Evolutionary conservation across 1,140 invertebrate species (phyloP).

Genomic region (Eupristina koningsbergeri): DNA sequence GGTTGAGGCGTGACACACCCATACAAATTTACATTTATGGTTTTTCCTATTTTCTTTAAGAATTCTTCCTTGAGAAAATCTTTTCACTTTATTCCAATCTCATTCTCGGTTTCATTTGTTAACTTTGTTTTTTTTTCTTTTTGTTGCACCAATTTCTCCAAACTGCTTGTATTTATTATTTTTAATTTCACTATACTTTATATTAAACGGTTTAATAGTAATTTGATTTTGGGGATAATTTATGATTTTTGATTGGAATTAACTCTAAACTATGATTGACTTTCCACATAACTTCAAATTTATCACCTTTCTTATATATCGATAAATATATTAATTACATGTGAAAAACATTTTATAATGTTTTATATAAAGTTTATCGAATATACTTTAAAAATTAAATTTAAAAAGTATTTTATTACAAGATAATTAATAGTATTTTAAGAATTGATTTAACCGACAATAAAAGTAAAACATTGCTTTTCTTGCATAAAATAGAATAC

Average conservation of each 20-base stretch:
- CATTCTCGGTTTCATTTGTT: not conserved
- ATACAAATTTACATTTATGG: slow-evolving; percentile 32
- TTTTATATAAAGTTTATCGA: not conserved
- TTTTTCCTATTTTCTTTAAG: not conserved
- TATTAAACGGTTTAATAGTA: not conserved
- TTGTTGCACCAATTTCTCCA: too few relatives aligned
- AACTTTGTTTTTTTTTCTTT: too few relatives aligned
- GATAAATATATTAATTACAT: too few relatives aligned
- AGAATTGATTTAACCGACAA: too few relatives aligned
- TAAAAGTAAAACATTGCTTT: too few relatives aligned
- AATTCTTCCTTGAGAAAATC: not conserved
- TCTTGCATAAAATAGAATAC: too few relatives aligned
- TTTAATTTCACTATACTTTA: not conserved
- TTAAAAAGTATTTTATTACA: too few relatives aligned
- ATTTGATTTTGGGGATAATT: not conserved
- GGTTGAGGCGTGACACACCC: slow-evolving; percentile 35
- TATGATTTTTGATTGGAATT: not conserved
- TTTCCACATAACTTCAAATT: not conserved
- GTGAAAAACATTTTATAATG: not conserved
- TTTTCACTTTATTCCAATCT: not conserved
- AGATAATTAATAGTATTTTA: too few relatives aligned
- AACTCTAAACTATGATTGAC: not conserved
- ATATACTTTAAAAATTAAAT: not conserved
- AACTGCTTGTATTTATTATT: not conserved
- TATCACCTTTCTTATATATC: too few relatives aligned